Evolutionary conservation across 2,113 vertebrate genomes (phyloP).

Genomic region (Hemibagrus wyckioides): DNA sequence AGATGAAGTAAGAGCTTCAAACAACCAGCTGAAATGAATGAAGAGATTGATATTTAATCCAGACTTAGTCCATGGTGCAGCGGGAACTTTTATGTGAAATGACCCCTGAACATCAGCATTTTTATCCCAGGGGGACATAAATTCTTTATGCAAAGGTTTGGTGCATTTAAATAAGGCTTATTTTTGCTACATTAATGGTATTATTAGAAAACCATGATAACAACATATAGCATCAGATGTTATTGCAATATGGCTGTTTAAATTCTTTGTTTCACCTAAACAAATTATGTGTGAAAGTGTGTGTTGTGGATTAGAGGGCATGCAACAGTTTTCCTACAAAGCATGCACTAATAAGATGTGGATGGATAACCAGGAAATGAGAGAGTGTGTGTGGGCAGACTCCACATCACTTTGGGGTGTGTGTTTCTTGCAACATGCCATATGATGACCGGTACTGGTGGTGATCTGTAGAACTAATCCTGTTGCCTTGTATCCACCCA

Average conservation of each 20-base stretch:
- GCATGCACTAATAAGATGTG: conserved; percentile 20
- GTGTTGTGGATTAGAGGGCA: background rate
- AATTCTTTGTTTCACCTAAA: background rate
- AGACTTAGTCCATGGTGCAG: background rate
- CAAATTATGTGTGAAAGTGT: background rate
- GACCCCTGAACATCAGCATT: background rate
- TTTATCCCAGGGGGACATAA: background rate
- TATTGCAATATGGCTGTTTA: background rate
- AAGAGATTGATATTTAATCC: conserved; percentile 12
- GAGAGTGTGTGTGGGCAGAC: conserved; percentile 6
- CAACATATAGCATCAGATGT: background rate
- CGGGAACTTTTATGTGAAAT: conserved; percentile 9
- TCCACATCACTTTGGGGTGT: conserved; percentile 32
- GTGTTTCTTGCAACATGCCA: conserved; percentile 48
- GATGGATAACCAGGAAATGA: conserved; percentile 39
- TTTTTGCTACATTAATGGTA: background rate
- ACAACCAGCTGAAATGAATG: conserved; percentile 12
- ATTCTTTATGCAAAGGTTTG: background rate
- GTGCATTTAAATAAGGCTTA: background rate
- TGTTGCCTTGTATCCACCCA: conserved; percentile 42
- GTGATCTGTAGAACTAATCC: conserved; percentile 53
- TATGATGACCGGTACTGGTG: conserved; percentile 39
- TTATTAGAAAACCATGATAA: background rate
- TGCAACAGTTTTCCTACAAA: background rate
- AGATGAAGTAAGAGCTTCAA: conserved; percentile 13